Percentiles rank a stretch among this genome's conserved stretches.
These are phyloP conservation scores for Rhipidura dahli DNA, from an alignment of 2,113 vertebrate genomes.

Conservation along the genomic window DNA sequence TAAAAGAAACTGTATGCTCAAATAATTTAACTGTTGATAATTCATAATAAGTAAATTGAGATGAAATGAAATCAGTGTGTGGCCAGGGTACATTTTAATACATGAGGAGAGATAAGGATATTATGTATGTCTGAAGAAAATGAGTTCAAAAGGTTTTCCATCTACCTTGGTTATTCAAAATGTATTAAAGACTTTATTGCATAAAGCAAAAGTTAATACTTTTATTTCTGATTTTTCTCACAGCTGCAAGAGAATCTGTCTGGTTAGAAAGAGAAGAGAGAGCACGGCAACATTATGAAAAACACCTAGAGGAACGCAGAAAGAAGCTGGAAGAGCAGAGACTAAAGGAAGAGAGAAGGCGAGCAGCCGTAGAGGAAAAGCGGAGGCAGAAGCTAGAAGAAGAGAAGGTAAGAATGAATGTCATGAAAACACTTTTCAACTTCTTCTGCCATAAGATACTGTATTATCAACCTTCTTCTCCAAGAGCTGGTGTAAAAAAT, in stretches of 20 bases:
- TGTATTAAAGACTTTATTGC: neutral
- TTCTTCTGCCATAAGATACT: neutral
- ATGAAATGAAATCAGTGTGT: neutral
- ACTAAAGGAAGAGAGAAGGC: slow-evolving; percentile 85
- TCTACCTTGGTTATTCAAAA: neutral
- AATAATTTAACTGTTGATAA: neutral
- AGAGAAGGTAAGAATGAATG: slow-evolving; percentile 78
- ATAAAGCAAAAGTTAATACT: neutral
- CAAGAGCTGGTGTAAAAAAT: neutral
- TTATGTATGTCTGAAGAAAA: neutral
- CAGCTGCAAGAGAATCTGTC: slow-evolving; percentile 84
- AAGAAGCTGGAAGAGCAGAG: slow-evolving; percentile 89
- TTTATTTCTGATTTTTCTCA: neutral
- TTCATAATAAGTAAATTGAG: neutral
- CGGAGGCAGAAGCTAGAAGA: slow-evolving; percentile 87
- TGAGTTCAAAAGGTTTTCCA: neutral
- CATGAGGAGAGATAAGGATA: neutral
- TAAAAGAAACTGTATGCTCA: neutral
- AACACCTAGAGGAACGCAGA: slow-evolving; percentile 86
- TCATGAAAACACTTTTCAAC: neutral
- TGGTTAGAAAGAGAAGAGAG: slow-evolving; percentile 89
- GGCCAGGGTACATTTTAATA: neutral
- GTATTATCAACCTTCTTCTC: neutral
- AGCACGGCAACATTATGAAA: slow-evolving; percentile 88
- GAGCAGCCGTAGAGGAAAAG: slow-evolving; percentile 91